Base-by-base conservation (phyloP, 2,113 vertebrate genomes). In the Chloropsis cyanopogon region DNA sequence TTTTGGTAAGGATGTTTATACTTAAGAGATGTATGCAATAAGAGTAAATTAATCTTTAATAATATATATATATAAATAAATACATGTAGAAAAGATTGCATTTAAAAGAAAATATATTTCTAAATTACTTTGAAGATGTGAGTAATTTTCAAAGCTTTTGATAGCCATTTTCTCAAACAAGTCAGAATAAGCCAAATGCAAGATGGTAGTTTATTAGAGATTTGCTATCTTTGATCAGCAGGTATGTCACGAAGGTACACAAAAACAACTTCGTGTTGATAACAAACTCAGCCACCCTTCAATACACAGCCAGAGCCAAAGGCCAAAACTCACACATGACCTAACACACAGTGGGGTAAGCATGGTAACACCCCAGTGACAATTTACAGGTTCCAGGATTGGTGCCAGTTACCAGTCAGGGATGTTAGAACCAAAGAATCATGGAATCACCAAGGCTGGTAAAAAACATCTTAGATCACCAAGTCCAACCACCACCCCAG, bases 301-400 rank as follows among this genome's bases (percentile, higher is more conserved):
- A 50, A 9, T 22, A 11, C 13, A 19, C 11, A 76, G 42, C 21
- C 61, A 41, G 49, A 54, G 31, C 14, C n/a, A 31, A 56, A 61
- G 41, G 18, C 47, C 87, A 69, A 11, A 35, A 23, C 31, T 33
- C 23, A 41, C 21, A 33, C 49, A 37, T 0, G 1, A 56, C 15
- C n/a, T 22, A 47, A 25, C 24, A 47, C 29, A 54, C 15, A 12
- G 4, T 0, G 1, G 46, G 33, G 7, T 52, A 7, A 46, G 33
- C 39, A 25, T 3, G 0, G 14, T 0, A 1, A 42, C 8, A 9
- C 14, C 41, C 25, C 41, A 33, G 71, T 9, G 70, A 54, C 33
- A 31, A 19, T 42, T 54, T 18, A 23, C 25, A 11, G 24, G 10
- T 41, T 18, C 25, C 22, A 49, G 54, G 41, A 8, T 16, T 33